These are phyloP conservation scores for Liolophura sinensis DNA, from an alignment of 1,140 invertebrate species.

Conservation along the genomic window DNA sequence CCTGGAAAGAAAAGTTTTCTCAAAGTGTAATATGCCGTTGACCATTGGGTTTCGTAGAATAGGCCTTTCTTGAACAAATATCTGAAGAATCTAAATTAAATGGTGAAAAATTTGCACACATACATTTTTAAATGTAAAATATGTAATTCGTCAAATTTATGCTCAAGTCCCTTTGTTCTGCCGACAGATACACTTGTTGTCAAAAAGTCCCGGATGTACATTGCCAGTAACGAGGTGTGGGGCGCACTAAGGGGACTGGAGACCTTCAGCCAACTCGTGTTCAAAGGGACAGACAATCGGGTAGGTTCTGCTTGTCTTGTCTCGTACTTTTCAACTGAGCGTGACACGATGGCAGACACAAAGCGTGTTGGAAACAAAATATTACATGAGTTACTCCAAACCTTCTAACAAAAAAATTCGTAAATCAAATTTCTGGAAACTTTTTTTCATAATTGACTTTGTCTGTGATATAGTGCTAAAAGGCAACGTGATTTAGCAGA, in stretches of 20 bases:
- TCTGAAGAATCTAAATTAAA: background rate
- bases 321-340: background rate
- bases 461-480: too few relatives aligned
- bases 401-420: too few relatives aligned
- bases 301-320: slow-evolving; percentile 21
- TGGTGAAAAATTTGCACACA: background rate
- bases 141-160: background rate
- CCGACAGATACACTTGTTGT: slow-evolving; percentile 60
- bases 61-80: background rate
- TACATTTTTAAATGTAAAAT: background rate
- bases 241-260: slow-evolving; percentile 52
- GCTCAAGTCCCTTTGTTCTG: slow-evolving; percentile 1
- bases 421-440: too few relatives aligned
- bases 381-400: too few relatives aligned
- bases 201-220: slow-evolving; percentile 50
- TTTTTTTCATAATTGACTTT: too few relatives aligned
- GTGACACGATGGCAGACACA: background rate
- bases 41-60: background rate
- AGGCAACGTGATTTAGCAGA: too few relatives aligned
- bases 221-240: slow-evolving; percentile 54
- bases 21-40: too few relatives aligned
- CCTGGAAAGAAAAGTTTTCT: too few relatives aligned
- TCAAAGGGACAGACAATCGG: slow-evolving; percentile 36
- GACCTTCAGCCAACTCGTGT: slow-evolving; percentile 57
- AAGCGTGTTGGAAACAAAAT: too few relatives aligned